Base-by-base conservation (phyloP, 2,888 invertebrate genomes). In the Caenorhabditis sp. region DNA sequence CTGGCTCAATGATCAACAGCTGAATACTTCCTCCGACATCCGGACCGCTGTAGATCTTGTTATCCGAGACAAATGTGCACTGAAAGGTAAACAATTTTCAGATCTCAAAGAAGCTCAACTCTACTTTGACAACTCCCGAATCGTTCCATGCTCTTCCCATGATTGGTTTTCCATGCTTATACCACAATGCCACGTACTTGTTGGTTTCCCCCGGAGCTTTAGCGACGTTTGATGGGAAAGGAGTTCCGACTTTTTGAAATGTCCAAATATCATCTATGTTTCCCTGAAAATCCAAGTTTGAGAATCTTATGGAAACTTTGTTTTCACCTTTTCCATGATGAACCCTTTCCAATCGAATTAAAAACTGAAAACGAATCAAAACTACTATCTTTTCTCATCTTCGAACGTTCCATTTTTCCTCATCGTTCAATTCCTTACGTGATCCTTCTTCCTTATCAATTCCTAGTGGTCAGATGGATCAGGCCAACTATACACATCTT, bases 121-220 rank as follows among this genome's bases (percentile, higher is more conserved):
- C n/a, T 3, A 83, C 83, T 79, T 84, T 79, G 26, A 85, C 82
- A 8, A 85, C 86, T 56, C 86, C 86, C 12, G 69, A 68, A 54
- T 86, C 86, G 47, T 86, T 86, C 85, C 85, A 85, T 0, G 86
- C 86, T 61, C 74, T 76, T 35, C 86, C 86, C 83, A 86, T 83
- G 22, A 85, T 51, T 19, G 85, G 83, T 49, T 85, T 85, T 28
- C 85, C 85, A 56, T 85, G 85, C 63, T 63, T 76, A 63, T 85
- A 81, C 86, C 86, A 86, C 19, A 86, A 54, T 16, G 86, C 86
- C 51, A 86, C 82, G 66, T 86, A 86, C 56, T 77, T 73, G 56
- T 86, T 86, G 38, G 75, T 73, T 35, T 85, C 75, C n/a, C 85
- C 86, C 2, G 77, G 85, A 28, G 84, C 83, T 24, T 76, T 75